Conservation (phyloP, 2,888 invertebrate species). For the Idaea straminata region DNA sequence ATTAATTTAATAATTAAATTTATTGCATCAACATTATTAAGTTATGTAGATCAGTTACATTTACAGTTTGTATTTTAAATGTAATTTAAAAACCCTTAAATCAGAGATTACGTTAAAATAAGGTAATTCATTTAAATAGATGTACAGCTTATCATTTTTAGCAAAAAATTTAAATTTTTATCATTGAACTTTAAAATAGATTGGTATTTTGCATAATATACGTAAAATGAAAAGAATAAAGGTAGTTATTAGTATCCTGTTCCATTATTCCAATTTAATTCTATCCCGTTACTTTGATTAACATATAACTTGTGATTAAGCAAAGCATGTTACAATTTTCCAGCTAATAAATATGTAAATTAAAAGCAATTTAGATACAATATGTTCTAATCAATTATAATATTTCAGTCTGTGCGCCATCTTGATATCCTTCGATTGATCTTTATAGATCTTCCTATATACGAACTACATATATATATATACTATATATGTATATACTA, state of each 20-base stretch:
- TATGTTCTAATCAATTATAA: constrained; percentile 1
- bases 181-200: neutral
- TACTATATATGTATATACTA: too few species aligned
- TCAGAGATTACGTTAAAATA: too few species aligned
- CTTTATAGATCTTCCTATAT: constrained; percentile 22
- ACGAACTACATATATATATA: too few species aligned
- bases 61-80: too few species aligned
- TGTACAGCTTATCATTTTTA: too few species aligned
- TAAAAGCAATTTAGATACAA: constrained; percentile 6
- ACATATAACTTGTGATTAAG: neutral
- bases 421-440: constrained; percentile 25
- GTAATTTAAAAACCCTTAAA: too few species aligned
- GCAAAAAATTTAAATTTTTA: neutral
- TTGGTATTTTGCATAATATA: neutral
- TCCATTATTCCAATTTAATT: neutral
- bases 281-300: neutral
- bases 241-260: neutral
- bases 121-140: too few species aligned
- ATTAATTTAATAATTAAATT: neutral
- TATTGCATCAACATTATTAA: too few species aligned
- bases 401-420: constrained; percentile 14
- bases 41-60: too few species aligned
- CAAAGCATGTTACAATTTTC: neutral
- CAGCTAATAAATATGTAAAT: constrained; percentile 12
- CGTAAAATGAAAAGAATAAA: neutral